A percentile compares a stretch with the other conserved stretches of the same genome.
These are phyloP conservation scores for Xiphophorus maculatus DNA, from an alignment of 2,113 vertebrate species.

Conservation along the genomic window DNA sequence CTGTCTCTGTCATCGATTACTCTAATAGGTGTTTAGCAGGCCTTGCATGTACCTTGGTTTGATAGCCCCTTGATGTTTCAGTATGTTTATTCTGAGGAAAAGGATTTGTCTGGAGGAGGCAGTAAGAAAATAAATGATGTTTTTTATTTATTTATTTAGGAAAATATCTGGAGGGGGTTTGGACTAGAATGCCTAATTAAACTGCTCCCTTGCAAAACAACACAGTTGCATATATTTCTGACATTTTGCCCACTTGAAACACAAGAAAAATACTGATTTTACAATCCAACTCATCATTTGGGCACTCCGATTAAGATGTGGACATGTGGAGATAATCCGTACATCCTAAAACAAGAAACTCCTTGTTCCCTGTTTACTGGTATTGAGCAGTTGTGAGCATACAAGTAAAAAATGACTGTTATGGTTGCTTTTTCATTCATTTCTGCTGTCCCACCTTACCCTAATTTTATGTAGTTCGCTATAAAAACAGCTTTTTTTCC, in stretches of 20 bases:
- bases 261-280: not conserved
- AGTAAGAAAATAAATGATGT: slow-evolving; percentile 1
- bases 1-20: slow-evolving; percentile 51
- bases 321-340: not conserved
- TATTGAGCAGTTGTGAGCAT: not conserved
- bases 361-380: not conserved
- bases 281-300: not conserved
- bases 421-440: not conserved
- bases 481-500: not conserved
- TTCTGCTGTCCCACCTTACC: not conserved
- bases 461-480: not conserved
- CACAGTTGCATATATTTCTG: not conserved
- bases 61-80: slow-evolving; percentile 38
- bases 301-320: not conserved
- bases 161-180: not conserved
- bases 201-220: not conserved
- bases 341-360: not conserved
- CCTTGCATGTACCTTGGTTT: slow-evolving; percentile 34
- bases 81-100: slow-evolving; percentile 26
- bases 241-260: slow-evolving; percentile 25
- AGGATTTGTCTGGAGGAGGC: slow-evolving; percentile 10
- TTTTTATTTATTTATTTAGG: slow-evolving; percentile 1
- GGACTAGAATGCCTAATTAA: slow-evolving; percentile 9
- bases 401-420: not conserved
- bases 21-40: slow-evolving; percentile 64